These are phyloP conservation scores for Seriola aureovittata DNA, from an alignment of 2,113 vertebrate species.

Conservation along the genomic window DNA sequence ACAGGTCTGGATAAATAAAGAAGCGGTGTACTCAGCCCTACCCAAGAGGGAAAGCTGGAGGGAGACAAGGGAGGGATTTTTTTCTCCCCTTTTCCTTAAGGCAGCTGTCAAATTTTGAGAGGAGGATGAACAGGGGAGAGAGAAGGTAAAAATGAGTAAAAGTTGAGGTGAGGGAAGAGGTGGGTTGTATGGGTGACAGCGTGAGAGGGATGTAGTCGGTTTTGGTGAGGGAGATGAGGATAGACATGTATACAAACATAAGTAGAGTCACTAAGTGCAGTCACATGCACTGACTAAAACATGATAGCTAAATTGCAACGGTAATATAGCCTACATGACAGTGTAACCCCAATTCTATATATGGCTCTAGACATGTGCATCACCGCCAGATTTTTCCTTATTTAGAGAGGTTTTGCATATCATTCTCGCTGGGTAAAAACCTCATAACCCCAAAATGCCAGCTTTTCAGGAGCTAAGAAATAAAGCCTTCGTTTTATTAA, in stretches of 20 bases:
- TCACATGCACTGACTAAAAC: background rate
- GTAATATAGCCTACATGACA: background rate
- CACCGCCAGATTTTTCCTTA: background rate
- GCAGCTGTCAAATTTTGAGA: constrained; percentile 69
- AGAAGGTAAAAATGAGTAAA: constrained; percentile 33
- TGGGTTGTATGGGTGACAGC: constrained; percentile 47
- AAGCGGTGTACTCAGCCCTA: constrained; percentile 60
- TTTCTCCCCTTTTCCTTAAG: constrained; percentile 38
- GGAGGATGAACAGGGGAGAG: constrained; percentile 38
- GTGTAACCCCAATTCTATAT: background rate
- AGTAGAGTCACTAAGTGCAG: constrained; percentile 4
- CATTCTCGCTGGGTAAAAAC: constrained; percentile 3
- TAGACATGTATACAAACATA: constrained; percentile 19
- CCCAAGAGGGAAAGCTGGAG: constrained; percentile 46
- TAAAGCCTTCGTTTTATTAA: constrained; percentile 39
- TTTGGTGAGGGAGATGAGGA: constrained; percentile 29
- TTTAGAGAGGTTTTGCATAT: constrained; percentile 10
- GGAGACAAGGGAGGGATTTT: constrained; percentile 29
- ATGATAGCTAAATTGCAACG: background rate
- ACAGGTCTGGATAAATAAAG: constrained; percentile 77
- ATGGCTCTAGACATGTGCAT: background rate
- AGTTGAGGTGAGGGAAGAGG: constrained; percentile 41
- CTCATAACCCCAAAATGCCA: constrained; percentile 31
- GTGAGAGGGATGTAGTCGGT: constrained; percentile 22
- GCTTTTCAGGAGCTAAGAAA: constrained; percentile 13